Evolutionary conservation across 2,888 invertebrate species (phyloP), one percentile per base, ranked within the genome.

Genomic region (Hydrotaea cyrtoneurina): DNA sequence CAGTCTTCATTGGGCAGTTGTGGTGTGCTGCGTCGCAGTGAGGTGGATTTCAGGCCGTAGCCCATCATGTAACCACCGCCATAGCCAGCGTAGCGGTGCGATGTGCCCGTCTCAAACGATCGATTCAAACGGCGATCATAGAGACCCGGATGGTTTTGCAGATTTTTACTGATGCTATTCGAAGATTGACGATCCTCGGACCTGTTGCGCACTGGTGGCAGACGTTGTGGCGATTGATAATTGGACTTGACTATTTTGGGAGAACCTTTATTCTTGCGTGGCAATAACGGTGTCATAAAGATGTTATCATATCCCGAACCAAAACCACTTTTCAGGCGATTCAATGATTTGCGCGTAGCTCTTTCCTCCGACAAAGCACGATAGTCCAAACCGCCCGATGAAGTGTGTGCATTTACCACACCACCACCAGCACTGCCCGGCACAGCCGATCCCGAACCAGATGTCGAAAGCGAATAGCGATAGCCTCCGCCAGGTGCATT

Each of bases 231-330:
- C 50, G 77, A 31, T 55, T 87, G 85, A 83, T 86, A 86, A 17
- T 79, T 77, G 36, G 78, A 83, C 46, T 87, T 87, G 50, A 88
- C 85, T 59, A 90, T 75, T 80, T 89, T 90, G 10, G 90, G 89
- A 2, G 89, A 57, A 2, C 91, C 89, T 59, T 92, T 92, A 80
- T 90, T 90, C 83, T 92, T 92, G 46, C 91, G 90, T 26, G 92
- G 91, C 88, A 92, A 85, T 76, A 92, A 80, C 8, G 92, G 92
- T 26, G 92, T 91, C 87, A 91, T 92, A 87, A 90, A 92, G 10
- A 92, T 91, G 86, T 92, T 92, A 79, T 92, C 92, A 80, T 92
- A 92, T 43, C 92, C 92, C 0, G 92, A 92, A 43, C 92, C 92
- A 50, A 92, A 92, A 59, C 92, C 92, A 82, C 91, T 92, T 86